Conservation (phyloP, 2,888 invertebrate genomes). For the Zygogramma bicolorata region DNA sequence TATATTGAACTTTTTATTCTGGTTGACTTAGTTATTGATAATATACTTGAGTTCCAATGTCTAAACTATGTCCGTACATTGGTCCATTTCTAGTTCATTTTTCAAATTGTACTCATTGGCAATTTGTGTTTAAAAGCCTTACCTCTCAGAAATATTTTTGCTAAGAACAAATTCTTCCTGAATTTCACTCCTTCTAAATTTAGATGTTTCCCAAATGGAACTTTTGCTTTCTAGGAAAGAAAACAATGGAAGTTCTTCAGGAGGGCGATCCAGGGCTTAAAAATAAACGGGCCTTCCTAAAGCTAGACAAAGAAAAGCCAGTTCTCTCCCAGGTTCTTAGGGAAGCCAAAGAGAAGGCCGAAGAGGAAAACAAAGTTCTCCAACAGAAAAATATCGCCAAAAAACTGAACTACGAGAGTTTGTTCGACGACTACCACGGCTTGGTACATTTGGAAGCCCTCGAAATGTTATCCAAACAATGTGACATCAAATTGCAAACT, state of each 20-base stretch:
- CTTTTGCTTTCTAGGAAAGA: slow-evolving; percentile 69
- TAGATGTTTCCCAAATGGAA: background rate
- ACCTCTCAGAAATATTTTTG: no score
- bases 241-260: slow-evolving; percentile 93
- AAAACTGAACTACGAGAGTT: slow-evolving; percentile 77
- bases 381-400: slow-evolving; percentile 68
- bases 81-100: no score
- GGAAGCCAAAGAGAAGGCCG: slow-evolving; percentile 80
- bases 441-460: slow-evolving; percentile 91
- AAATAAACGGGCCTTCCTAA: slow-evolving; percentile 79
- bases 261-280: slow-evolving; percentile 92
- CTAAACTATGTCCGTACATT: no score
- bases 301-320: slow-evolving; percentile 72
- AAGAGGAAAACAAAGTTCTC: slow-evolving; percentile 67
- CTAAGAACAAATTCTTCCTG: no score
- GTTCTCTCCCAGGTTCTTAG: slow-evolving; percentile 74
- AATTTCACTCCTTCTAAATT: no score
- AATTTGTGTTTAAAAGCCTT: no score
- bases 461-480: slow-evolving; percentile 89
- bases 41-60: no score
- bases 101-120: no score
- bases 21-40: no score
- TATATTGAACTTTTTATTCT: no score
- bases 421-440: slow-evolving; percentile 91
- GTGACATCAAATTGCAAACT: slow-evolving; percentile 79